Evolutionary conservation across 2,888 invertebrate species (phyloP), one percentile per base, ranked within the genome.

Genomic region (Stenodera caucasica): DNA sequence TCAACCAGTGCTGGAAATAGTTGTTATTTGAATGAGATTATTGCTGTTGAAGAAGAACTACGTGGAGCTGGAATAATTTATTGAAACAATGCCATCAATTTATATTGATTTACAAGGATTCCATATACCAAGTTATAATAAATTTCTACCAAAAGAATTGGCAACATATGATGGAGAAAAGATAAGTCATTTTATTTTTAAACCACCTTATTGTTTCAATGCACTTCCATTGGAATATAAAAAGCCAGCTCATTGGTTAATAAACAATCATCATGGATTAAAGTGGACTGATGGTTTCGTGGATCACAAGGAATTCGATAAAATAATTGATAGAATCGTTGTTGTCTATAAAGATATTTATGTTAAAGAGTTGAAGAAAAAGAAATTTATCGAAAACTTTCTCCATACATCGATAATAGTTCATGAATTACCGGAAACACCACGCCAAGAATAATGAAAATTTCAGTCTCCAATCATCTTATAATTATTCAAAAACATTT

Each of bases 381-480:
- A 18, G 15, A 7, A 15, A 40, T 40, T 9, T 8, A 40, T 40
- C 15, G 40, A 40, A 9, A 40, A 7, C 1, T 40, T 40, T 40
- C 2, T 40, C 2, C 15, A 18, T 18, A 40, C 2, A 18, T 9
- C 15, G 9, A 5, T 8, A 8, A 8, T 3, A 40, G 40, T 18
- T 18, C 8, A 15, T 3, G 18, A 40, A 18, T 15, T 40, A 18
- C 40, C 40, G 9, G 15, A 40, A 40, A 2, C 2, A 40, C 40
- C 15, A 18, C 15, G 40, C 9, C 40, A 70, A 73, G 72, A 65
- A 68, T 71, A 71, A 74, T 73, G 55, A 79, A 9, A 67, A 68
- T 49, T 7, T 14, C n/a, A 53, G 74, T 50, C 49, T 70, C n/a
- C 52, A 61, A 14, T 63, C 53, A 9, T 57, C 64, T 15, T 73